phyloP scores from a whole-genome alignment of 2,113 vertebrate species.

The Camelus dromedarius region DNA sequence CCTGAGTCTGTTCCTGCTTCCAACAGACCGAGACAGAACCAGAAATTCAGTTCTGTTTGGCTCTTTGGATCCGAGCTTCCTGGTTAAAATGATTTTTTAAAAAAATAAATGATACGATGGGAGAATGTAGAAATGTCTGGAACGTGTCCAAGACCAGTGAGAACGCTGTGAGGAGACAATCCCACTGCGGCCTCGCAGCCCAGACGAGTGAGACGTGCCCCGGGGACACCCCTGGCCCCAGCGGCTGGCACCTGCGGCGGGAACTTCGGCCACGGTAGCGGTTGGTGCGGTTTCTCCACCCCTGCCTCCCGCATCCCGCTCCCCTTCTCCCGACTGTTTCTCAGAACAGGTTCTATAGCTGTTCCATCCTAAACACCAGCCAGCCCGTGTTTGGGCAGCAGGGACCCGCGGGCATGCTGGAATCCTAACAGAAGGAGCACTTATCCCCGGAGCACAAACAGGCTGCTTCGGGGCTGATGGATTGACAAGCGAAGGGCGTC shows the following conservation, averaged over 20 bases:
- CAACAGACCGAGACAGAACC: background rate
- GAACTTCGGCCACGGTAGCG: constrained; percentile 60
- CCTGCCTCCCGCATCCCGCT: background rate
- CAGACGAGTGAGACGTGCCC: constrained; percentile 59
- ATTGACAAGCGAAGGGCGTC: accelerated
- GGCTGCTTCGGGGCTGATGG: background rate
- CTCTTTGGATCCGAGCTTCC: constrained; percentile 13
- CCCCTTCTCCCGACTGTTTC: background rate
- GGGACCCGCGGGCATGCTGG: background rate
- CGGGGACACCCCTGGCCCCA: background rate
- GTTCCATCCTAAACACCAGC: constrained; percentile 26
- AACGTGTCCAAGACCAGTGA: background rate
- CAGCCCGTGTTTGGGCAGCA: constrained; percentile 18
- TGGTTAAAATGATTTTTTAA: background rate
- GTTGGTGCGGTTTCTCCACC: constrained; percentile 63
- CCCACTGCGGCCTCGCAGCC: background rate
- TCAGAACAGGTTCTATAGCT: constrained; percentile 19
- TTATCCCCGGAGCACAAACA: background rate
- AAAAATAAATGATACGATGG: background rate
- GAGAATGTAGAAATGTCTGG: constrained; percentile 13
- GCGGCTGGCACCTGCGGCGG: constrained; percentile 51
- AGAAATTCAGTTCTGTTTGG: background rate
- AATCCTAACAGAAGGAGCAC: background rate
- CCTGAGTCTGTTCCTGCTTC: background rate
- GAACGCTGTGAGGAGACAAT: constrained; percentile 32